Percentiles rank a stretch among this genome's conserved stretches.
phyloP scores from a whole-genome alignment of 2,888 invertebrate species.

The Antheraea assamensis region DNA sequence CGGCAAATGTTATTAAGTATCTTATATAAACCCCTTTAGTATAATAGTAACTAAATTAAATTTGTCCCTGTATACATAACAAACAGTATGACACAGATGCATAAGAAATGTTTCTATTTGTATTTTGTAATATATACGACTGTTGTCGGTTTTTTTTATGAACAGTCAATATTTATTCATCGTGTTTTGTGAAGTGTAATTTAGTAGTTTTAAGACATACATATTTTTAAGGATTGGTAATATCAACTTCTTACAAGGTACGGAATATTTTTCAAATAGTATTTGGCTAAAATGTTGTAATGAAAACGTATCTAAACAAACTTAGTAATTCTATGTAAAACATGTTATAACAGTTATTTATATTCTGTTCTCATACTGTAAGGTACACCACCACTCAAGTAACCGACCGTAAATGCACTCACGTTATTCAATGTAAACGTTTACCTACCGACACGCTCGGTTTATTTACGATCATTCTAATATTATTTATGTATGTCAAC shows the following conservation, averaged over 20 bases:
- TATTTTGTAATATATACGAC: background rate
- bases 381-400: conserved; percentile 2
- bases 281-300: background rate
- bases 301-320: background rate
- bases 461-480: conserved; percentile 67
- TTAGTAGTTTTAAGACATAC: background rate
- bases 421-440: conserved; percentile 37
- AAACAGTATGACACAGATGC: conserved; percentile 17
- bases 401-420: conserved; percentile 26
- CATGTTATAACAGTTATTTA: background rate
- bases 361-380: conserved; percentile 2
- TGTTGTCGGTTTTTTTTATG: conserved; percentile 40
- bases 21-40: background rate
- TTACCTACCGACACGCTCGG: conserved; percentile 35
- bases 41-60: background rate
- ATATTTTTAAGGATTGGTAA: background rate
- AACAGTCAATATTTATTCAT: conserved; percentile 51
- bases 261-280: background rate
- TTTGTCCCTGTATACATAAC: conserved; percentile 12
- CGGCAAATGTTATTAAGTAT: background rate
- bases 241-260: background rate
- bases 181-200: conserved; percentile 11
- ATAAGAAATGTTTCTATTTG: background rate
- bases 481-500: conserved; percentile 79
- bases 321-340: background rate